Percentiles rank a stretch among this genome's conserved stretches.
phyloP scores from a whole-genome alignment of 1,140 invertebrate genomes.

The Bombus consobrinus region DNA sequence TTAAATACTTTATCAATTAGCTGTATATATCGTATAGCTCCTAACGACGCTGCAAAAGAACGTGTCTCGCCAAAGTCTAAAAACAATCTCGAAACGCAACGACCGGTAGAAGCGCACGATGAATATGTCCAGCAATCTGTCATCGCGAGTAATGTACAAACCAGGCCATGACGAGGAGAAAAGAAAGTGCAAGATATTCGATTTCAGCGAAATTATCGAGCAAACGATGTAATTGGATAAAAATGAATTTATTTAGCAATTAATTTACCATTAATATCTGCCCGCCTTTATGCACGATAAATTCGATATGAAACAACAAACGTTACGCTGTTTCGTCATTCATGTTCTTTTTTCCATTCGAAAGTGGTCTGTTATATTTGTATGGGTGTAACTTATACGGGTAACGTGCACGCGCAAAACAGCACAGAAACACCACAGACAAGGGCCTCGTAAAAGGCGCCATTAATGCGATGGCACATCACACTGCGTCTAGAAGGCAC shows the following conservation, averaged over 20 bases:
- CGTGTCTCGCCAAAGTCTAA: too few relatives aligned
- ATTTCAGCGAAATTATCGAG: neutral
- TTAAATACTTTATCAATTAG: too few relatives aligned
- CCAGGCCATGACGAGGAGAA: neutral
- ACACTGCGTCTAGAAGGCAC: slow-evolving; percentile 44
- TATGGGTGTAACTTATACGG: too few relatives aligned
- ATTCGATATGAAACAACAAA: neutral
- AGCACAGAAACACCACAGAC: neutral
- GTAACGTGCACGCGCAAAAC: neutral
- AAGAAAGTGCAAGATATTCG: neutral
- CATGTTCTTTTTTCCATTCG: neutral
- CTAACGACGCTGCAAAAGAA: neutral
- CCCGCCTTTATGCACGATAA: neutral
- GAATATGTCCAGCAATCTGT: neutral
- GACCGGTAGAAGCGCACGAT: too few relatives aligned
- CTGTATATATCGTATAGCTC: too few relatives aligned
- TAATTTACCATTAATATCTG: neutral
- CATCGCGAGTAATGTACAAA: neutral
- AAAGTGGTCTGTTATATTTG: too few relatives aligned
- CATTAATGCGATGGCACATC: slow-evolving; percentile 61
- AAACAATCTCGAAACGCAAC: neutral
- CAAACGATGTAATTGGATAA: neutral
- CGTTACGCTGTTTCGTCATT: neutral
- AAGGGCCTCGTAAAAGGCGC: slow-evolving; percentile 56
- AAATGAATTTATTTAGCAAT: neutral